Evolutionary conservation across 2,797 vertebrate species (phyloP).

Genomic region (Acanthopagrus latus): DNA sequence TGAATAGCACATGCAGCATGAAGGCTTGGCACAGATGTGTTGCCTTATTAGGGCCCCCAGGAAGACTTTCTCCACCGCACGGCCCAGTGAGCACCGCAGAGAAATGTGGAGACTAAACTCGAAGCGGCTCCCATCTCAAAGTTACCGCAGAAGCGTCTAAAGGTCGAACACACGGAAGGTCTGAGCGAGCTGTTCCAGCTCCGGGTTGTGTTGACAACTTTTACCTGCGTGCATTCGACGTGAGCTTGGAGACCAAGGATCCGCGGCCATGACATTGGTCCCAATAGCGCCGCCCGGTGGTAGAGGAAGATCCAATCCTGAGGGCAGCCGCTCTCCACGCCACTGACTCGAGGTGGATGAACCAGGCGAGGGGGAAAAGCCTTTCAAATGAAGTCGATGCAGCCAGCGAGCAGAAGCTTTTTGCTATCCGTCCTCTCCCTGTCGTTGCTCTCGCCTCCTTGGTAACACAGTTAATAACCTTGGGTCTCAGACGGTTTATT

Average conservation of each 20-base stretch:
- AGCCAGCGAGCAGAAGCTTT: slow-evolving; percentile 57
- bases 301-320: slow-evolving; percentile 15
- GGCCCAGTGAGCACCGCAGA: slow-evolving; percentile 46
- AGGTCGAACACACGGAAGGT: no score
- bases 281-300: slow-evolving; percentile 95
- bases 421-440: slow-evolving; percentile 69
- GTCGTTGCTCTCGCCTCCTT: slow-evolving; percentile 81
- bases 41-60: slow-evolving; percentile 79
- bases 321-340: slow-evolving; percentile 13
- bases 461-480: slow-evolving; percentile 88
- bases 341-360: slow-evolving; percentile 53
- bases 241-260: slow-evolving; percentile 67
- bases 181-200: slow-evolving; percentile 3
- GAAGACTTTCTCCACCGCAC: slow-evolving; percentile 59
- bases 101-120: slow-evolving; percentile 49
- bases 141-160: no score
- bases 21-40: slow-evolving; percentile 75
- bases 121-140: slow-evolving; percentile 29
- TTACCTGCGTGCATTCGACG: slow-evolving; percentile 75
- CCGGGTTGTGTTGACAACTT: slow-evolving; percentile 15
- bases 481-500: slow-evolving; percentile 91
- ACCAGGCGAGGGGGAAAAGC: slow-evolving; percentile 50
- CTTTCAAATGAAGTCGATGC: slow-evolving; percentile 67
- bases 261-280: slow-evolving; percentile 98
- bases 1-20: slow-evolving; percentile 80